Evolutionary conservation across 1,140 invertebrate species (phyloP).

Genomic region (Thaumatotibia leucotreta): DNA sequence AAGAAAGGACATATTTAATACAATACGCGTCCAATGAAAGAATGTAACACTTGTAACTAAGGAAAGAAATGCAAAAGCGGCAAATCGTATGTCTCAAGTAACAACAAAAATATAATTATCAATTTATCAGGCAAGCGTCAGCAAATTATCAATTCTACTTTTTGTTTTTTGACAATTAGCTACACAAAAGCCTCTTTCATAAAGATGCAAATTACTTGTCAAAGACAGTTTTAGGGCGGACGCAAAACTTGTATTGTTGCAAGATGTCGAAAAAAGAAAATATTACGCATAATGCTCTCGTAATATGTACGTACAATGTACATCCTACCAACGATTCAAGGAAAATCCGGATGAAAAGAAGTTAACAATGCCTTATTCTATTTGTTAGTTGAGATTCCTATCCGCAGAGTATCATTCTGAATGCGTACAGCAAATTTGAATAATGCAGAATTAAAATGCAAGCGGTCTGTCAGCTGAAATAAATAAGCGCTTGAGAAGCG

Average conservation of each 20-base stretch:
- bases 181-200: not conserved
- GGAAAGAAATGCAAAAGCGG: not conserved
- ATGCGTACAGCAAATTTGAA: not conserved
- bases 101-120: too few species aligned
- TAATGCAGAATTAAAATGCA: constrained; percentile 6
- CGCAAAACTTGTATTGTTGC: too few species aligned
- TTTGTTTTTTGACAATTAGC: not conserved
- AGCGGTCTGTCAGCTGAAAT: not conserved
- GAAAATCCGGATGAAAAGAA: not conserved
- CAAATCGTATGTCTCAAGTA: too few species aligned
- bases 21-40: not conserved
- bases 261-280: not conserved
- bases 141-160: too few species aligned
- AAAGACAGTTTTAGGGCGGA: too few species aligned
- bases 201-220: not conserved
- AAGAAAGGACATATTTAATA: not conserved
- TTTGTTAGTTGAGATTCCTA: not conserved
- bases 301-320: not conserved
- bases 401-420: not conserved
- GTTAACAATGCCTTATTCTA: not conserved
- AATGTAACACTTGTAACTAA: not conserved
- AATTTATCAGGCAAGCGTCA: too few species aligned
- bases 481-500: not conserved
- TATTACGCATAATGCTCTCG: not conserved
- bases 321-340: too few species aligned